Base-by-base conservation (phyloP, 2,797 vertebrate genomes). In the Merluccius polli region DNA sequence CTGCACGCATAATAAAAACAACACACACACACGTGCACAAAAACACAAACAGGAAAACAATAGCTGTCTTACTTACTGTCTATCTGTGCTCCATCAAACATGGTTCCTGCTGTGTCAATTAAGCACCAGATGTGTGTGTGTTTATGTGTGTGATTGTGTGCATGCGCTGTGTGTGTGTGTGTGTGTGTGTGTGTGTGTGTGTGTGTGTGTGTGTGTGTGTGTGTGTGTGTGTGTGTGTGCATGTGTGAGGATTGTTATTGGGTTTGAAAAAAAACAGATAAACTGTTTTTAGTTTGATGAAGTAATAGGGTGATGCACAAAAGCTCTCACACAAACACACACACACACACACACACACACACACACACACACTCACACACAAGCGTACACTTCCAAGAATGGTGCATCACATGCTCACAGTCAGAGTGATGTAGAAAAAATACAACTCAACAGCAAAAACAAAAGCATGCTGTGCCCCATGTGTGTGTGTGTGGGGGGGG, bases 311-410 rank as follows among this genome's bases (percentile, higher is more conserved):
- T 41, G 38, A 41, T 41, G 38, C 38, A 41, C 38, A 41, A 41
- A 41, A 41, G 1, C 38, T n/a, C 71, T 75, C 38, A 33, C 38
- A 70, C 59, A 81, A 35, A 73, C 24, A 44, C 71, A 73, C 9
- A 73, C 36, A 38, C 71, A 73, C 38, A 72, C 38, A 73, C 71
- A 73, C 15, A 8, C 38, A 36, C 71, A 21, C 71, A 73, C 38
- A 52, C 38, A 73, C 38, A 73, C 71, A 73, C 38, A 48, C 27
- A 52, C 71, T 13, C 48, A 65, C 27, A 30, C 38, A 48, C n/a
- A 36, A 12, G 13, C 36, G 15, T 27, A 29, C 38, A 29, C 27
- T 16, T 27, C 41, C 6, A 7, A 24, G 12, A 21, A 70, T 70
- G 31, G 8, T 3, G 27, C 3, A 24, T 70, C 5, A 70, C 65